phyloP scores from a whole-genome alignment of 2,888 invertebrate species.

The Mythimna pallens region DNA sequence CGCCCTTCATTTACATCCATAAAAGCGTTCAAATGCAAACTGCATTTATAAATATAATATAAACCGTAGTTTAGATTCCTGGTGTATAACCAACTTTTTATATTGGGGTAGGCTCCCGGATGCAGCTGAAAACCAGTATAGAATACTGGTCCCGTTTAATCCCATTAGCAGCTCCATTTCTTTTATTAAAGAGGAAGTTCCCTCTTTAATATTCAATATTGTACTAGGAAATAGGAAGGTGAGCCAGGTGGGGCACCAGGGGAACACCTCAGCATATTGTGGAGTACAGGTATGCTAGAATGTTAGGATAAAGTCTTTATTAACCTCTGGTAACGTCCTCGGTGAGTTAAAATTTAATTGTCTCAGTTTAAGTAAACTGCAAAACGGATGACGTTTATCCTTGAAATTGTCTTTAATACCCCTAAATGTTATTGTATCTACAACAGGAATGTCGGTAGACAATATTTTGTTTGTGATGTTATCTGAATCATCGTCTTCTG shows the following conservation, averaged over 20 bases:
- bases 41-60: not conserved
- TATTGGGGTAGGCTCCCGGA: not conserved
- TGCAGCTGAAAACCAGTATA: too few relatives aligned
- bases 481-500: constrained; percentile 25
- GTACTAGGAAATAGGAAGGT: too few relatives aligned
- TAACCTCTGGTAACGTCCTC: constrained; percentile 82
- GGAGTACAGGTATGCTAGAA: not conserved
- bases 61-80: not conserved
- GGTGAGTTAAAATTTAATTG: constrained; percentile 80
- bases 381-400: constrained; percentile 66
- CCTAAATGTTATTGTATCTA: constrained; percentile 23
- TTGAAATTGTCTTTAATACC: constrained; percentile 41
- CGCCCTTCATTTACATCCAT: not conserved
- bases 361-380: constrained; percentile 79
- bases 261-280: not conserved
- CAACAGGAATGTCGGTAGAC: constrained; percentile 28
- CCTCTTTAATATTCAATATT: too few relatives aligned
- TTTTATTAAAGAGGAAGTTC: too few relatives aligned
- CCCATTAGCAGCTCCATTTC: too few relatives aligned
- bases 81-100: not conserved
- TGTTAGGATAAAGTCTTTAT: not conserved
- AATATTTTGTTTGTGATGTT: constrained; percentile 1
- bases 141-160: too few relatives aligned
- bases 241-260: not conserved
- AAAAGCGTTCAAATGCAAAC: not conserved